These are phyloP conservation scores for Forbesichthys papilliferus DNA, from an alignment of 2,113 vertebrate genomes.

Conservation along the genomic window DNA sequence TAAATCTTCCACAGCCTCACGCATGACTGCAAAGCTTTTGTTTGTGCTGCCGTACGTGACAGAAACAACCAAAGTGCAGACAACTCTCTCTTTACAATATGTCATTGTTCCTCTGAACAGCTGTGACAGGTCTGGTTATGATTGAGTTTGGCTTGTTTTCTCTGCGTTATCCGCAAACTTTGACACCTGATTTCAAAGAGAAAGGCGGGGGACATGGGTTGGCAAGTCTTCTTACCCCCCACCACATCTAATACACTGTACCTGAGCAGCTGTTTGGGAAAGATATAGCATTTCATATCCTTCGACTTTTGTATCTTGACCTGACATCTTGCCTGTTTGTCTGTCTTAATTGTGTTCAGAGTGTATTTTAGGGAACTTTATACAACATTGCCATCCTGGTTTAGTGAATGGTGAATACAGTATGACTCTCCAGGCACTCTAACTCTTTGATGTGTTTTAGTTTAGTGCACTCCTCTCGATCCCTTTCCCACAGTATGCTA, in stretches of 20 bases:
- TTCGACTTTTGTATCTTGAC: background rate
- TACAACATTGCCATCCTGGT: too few relatives aligned
- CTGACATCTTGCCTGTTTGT: background rate
- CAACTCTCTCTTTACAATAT: slow-evolving; percentile 54
- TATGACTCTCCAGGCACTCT: too few relatives aligned
- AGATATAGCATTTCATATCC: slow-evolving; percentile 25
- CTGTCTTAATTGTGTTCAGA: too few relatives aligned
- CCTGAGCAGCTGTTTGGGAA: slow-evolving; percentile 47
- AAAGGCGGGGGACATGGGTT: slow-evolving; percentile 68
- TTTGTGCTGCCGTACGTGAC: slow-evolving; percentile 33
- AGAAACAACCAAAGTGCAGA: slow-evolving; percentile 22
- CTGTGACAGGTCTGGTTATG: slow-evolving; percentile 61
- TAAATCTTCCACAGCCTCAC: background rate
- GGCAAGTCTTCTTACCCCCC: slow-evolving; percentile 48
- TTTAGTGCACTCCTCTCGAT: too few relatives aligned
- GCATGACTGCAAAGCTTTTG: background rate
- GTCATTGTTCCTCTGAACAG: slow-evolving; percentile 58
- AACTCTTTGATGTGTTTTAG: too few relatives aligned
- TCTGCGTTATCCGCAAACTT: slow-evolving; percentile 66
- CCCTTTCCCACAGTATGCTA: too few relatives aligned
- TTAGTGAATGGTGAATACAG: too few relatives aligned
- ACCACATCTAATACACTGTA: slow-evolving; percentile 53
- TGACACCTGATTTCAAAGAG: slow-evolving; percentile 73
- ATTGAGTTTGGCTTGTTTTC: slow-evolving; percentile 75
- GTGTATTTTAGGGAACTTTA: too few relatives aligned